These are phyloP conservation scores for Lacanobia wlatinum DNA, from an alignment of 2,888 invertebrate genomes.

Conservation along the genomic window DNA sequence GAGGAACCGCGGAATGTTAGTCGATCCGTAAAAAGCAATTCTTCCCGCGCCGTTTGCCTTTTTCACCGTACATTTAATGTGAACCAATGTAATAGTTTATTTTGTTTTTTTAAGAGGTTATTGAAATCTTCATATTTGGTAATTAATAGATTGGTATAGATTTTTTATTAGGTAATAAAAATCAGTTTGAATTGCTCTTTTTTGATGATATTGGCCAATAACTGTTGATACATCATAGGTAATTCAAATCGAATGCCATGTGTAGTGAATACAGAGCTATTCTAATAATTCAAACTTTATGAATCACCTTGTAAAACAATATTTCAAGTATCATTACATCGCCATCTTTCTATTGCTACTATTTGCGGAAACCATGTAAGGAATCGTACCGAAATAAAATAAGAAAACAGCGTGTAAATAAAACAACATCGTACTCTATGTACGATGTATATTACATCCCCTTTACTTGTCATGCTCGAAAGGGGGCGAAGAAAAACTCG, in stretches of 20 bases:
- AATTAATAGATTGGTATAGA: not conserved
- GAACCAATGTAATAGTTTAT: slow-evolving; percentile 83
- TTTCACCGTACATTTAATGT: slow-evolving; percentile 87
- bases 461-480: slow-evolving; percentile 70
- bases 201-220: not conserved
- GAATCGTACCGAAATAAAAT: slow-evolving; percentile 53
- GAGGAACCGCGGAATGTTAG: slow-evolving; percentile 83
- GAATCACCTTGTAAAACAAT: not conserved
- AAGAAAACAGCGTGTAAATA: slow-evolving; percentile 64
- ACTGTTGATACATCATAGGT: not conserved
- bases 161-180: not conserved
- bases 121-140: slow-evolving; percentile 51
- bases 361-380: slow-evolving; percentile 36
- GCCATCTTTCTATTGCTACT: slow-evolving; percentile 15
- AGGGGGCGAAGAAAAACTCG: slow-evolving; percentile 68
- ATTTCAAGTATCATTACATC: slow-evolving; percentile 5
- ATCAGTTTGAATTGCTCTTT: not conserved
- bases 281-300: not conserved
- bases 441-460: slow-evolving; percentile 56
- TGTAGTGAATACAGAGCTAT: not conserved
- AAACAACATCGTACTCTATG: slow-evolving; percentile 55
- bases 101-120: slow-evolving; percentile 67
- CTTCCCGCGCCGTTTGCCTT: slow-evolving; percentile 86
- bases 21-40: slow-evolving; percentile 89
- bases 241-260: too few species aligned